These are phyloP conservation scores for Masticophis lateralis DNA, from an alignment of 2,797 vertebrate species.

Conservation along the genomic window DNA sequence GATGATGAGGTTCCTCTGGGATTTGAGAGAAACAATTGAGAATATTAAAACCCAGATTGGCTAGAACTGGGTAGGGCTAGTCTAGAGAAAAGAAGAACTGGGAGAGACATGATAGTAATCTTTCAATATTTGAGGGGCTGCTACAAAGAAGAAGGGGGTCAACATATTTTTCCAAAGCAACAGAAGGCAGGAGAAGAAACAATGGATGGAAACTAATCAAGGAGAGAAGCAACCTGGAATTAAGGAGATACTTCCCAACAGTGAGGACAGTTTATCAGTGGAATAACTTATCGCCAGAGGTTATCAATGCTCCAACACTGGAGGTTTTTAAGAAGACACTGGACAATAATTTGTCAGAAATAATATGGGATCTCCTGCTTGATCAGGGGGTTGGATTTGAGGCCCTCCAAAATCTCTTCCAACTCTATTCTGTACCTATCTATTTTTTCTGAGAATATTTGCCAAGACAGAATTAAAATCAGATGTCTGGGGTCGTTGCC, in stretches of 20 bases:
- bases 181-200: background rate
- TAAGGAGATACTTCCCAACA: background rate
- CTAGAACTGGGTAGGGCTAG: background rate
- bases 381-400: background rate
- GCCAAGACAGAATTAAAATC: background rate
- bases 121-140: background rate
- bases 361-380: background rate
- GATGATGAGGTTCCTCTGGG: background rate
- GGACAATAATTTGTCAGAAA: background rate
- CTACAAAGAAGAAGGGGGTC: background rate
- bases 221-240: background rate
- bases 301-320: background rate
- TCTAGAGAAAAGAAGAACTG: background rate
- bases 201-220: background rate
- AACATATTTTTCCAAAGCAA: background rate
- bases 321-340: background rate
- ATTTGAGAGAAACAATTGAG: background rate
- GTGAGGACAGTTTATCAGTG: background rate
- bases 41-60: background rate
- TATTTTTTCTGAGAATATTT: background rate
- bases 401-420: background rate
- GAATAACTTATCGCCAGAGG: background rate
- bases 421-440: background rate
- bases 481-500: background rate
- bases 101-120: background rate